Evolutionary conservation across 2,797 vertebrate genomes (phyloP), one percentile per base, ranked within the genome.

Genomic region (Karalla daura): DNA sequence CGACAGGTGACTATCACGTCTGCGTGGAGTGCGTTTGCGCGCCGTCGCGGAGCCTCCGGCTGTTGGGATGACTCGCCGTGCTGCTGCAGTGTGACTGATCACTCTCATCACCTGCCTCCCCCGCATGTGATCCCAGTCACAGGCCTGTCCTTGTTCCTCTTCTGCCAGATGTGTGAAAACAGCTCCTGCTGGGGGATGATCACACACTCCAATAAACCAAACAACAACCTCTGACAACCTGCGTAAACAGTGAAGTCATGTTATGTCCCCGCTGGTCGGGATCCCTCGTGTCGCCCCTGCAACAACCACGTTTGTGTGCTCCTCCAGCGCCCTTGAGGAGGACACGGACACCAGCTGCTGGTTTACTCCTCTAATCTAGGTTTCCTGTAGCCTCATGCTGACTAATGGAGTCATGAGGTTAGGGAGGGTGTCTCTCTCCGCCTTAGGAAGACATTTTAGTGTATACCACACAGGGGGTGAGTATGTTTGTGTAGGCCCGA

Each of bases 51-150:
- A 71, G 82, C 79, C 72, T 66, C 53, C 50, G 86, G 89, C 81
- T 72, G 75, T 81, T 70, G 74, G 83, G 85, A 86, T 89, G 87
- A 90, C 86, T 91, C 64, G 72, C 65, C 58, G 35, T 68, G 70
- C 68, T 80, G 84, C 84, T 79, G 75, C 80, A 84, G 84, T 89
- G 84, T 89, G 86, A 89, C 85, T 70, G 78, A 85, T 90, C 89
- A 82, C 78, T 83, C 83, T 70, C 78, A 90, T 93, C 88, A 92
- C 91, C 92, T 93, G 89, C 92, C 86, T 91, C 81, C 40, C 53
- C 70, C 74, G 76, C 91, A 93, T 93, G 91, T 93, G 91, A 94
- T 91, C 67, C 78, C 70, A 82, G 89, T 88, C 91, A 93, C 88
- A 91, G 87, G 81, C 80, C 75, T 73, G 71, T 87, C 76, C 81